A percentile compares a stretch with the other conserved stretches of the same genome.
phyloP scores from a whole-genome alignment of 2,888 invertebrate species.

The Thyatira batis region DNA sequence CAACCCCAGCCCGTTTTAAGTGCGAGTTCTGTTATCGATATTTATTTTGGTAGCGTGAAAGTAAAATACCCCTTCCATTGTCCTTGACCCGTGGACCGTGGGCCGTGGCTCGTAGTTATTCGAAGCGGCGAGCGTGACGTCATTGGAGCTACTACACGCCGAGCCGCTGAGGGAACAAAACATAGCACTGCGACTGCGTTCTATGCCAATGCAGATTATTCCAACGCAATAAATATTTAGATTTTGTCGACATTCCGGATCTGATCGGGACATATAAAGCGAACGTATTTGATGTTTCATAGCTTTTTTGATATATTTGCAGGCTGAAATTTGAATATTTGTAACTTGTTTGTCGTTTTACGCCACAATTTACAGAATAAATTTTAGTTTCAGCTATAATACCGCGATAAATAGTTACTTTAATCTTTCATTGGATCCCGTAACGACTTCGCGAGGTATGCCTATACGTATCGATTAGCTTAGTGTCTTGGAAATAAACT shows the following conservation, averaged over 20 bases:
- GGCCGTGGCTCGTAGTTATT: slow-evolving; percentile 33
- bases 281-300: background rate
- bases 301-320: background rate
- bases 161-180: slow-evolving; percentile 7
- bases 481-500: background rate
- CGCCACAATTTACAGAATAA: too few relatives aligned
- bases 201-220: slow-evolving; percentile 7
- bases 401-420: background rate
- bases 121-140: slow-evolving; percentile 28
- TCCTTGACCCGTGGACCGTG: slow-evolving; percentile 23
- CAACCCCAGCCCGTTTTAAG: background rate
- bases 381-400: background rate
- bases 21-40: background rate
- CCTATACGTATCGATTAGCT: background rate
- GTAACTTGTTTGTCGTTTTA: too few relatives aligned
- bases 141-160: slow-evolving; percentile 21
- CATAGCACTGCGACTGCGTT: slow-evolving; percentile 29
- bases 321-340: too few relatives aligned
- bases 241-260: background rate
- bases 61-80: slow-evolving; percentile 24
- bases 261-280: background rate
- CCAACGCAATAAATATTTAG: background rate
- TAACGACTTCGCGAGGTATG: background rate
- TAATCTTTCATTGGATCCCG: background rate
- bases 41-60: background rate